Conservation (phyloP, 2,797 vertebrate species). For the Alosa sapidissima region DNA sequence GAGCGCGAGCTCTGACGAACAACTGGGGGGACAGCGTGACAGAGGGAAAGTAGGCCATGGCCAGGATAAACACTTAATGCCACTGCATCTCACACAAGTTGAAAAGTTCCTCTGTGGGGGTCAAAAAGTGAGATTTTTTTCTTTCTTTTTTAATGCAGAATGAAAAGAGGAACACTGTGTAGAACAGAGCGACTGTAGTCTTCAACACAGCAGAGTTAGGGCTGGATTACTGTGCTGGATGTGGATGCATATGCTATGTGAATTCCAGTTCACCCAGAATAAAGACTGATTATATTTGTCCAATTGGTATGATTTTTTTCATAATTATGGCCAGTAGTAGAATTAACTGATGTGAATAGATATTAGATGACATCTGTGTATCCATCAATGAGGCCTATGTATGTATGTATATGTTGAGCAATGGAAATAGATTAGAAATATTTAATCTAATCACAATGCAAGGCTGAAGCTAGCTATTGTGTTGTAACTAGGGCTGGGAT, state of each 20-base stretch:
- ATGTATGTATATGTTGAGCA: not conserved
- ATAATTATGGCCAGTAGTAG: not conserved
- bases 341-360: not conserved
- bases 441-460: not conserved
- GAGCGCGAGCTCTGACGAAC: not conserved
- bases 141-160: not conserved
- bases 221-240: not conserved
- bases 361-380: not conserved
- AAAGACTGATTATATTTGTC: not conserved
- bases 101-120: not conserved
- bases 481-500: too few relatives aligned
- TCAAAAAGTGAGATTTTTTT: not conserved
- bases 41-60: not conserved
- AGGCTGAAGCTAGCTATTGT: not conserved
- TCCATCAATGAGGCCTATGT: not conserved
- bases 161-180: not conserved
- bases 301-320: not conserved
- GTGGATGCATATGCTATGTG: not conserved
- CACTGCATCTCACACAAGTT: not conserved
- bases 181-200: not conserved
- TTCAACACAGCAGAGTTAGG: not conserved
- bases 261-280: not conserved
- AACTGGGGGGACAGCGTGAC: conserved; percentile 6
- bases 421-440: not conserved
- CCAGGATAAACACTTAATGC: conserved; percentile 13